Base-by-base conservation (phyloP, 2,888 invertebrate genomes). In the Apodemia hepburni region DNA sequence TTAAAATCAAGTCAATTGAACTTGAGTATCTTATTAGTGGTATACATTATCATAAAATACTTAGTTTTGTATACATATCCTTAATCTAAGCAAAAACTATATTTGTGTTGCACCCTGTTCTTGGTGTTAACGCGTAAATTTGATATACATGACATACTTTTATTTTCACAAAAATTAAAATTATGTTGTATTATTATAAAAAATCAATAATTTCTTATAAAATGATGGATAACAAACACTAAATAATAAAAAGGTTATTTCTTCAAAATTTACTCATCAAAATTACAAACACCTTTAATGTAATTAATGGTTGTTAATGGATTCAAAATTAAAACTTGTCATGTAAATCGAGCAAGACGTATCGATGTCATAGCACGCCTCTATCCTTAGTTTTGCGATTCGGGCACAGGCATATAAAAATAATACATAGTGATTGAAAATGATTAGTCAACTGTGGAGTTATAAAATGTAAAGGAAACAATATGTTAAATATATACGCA, bases 11-110 rank as follows among this genome's bases (percentile, higher is more conserved):
- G 29, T 29, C n/a, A 54, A 17, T 47, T n/a, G 8, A 47, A 47
- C 47, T 47, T 17, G 45, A 47, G 45, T 17, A 47, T 47, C 45
- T 17, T 57, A n/a, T 57, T 33, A 27, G 3, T 57, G 29, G 29
- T 57, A 57, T 54, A 54, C 54, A 11, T 22, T 54, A 54, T 54
- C 22, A 27, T 54, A 54, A 54, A 54, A 54, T 54, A 54, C 54
- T 54, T 27, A 22, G 54, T 15, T n/a, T 42, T 22, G 54, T 54
- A 27, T 22, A 51, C 22, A 51, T 51, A 54, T 15, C 27, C 22
- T 54, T 27, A 27, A 18, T 7, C 27, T 54, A 54, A 27, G 54
- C 27, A 2, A 27, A 18, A 54, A 18, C 27, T 54, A 54, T 22
- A 12, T 51, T 54, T 54, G 42, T 54, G 18, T 27, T 54, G 54